Base-by-base conservation (phyloP, 2,797 vertebrate species). In the Danio tinwini region DNA sequence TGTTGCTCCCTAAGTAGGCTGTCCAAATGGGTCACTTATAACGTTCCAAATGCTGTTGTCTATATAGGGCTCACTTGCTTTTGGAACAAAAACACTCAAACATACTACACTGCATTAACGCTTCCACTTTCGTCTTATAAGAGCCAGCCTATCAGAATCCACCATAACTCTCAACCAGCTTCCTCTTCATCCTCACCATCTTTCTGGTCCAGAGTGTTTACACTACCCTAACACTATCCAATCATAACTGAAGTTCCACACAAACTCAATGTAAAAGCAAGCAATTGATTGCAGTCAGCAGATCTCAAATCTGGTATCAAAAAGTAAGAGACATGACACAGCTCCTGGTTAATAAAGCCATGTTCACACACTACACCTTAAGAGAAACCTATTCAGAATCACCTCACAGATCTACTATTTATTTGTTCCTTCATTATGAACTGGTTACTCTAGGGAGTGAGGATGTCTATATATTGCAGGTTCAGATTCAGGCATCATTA, bases 71-170 rank as follows among this genome's bases (percentile, higher is more conserved):
- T 72, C 37, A 47, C 40, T 64, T 40, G 11, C 47, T 45, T 72
- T 42, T 79, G 58, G 59, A 55, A 79, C 59, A 63, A 76, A 78
- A 47, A 67, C 58, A 59, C 37, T 50, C 37, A 61, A 78, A 71
- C 56, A 44, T n/a, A 17, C 16, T 17, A 53, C 76, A 71, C 40
- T 52, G 56, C 56, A 58, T 49, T 69, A 62, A 62, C 9, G 9
- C 42, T 71, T 78, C 45, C 65, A 39, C 52, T 49, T 42, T 77
- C 42, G 16, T 69, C 53, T 58, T 59, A 47, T 69, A 68, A 59
- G 64, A 56, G 40, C 59, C 69, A 72, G 40, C 42, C 42, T 72
- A 78, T 62, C n/a, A 53, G 67, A 78, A 62, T 78, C 16, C 69
- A 45, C 65, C 59, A 53, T 10, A 52, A 39, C 42, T 47, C 61